Conservation (phyloP, 2,113 vertebrate species). For the Hemichromis elongatus region DNA sequence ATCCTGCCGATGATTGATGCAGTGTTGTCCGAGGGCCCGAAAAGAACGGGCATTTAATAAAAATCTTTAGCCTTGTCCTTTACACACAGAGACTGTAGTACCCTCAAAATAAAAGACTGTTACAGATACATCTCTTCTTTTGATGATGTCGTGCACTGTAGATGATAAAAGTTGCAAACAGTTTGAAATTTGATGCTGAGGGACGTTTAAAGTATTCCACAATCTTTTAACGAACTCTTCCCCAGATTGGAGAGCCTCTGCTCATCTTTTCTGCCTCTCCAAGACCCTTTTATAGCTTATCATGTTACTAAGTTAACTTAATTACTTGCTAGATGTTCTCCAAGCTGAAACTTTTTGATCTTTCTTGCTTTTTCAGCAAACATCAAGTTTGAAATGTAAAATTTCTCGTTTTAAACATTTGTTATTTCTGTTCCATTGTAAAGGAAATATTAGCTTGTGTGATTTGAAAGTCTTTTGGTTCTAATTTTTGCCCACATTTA, state of each 20-base stretch:
- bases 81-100: not conserved
- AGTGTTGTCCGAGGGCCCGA: not conserved
- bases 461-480: not conserved
- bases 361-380: not conserved
- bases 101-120: not conserved
- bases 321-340: not conserved
- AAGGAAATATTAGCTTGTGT: not conserved
- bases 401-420: not conserved
- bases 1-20: not conserved
- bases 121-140: not conserved
- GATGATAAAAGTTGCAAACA: not conserved
- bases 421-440: not conserved
- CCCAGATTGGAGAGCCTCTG: not conserved
- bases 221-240: not conserved
- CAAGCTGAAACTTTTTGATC: not conserved
- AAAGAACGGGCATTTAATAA: not conserved
- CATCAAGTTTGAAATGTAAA: not conserved
- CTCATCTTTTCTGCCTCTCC: not conserved
- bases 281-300: not conserved
- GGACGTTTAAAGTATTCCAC: not conserved
- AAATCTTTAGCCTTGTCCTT: fast-evolving
- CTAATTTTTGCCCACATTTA: not conserved
- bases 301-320: not conserved
- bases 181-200: not conserved
- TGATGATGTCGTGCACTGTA: not conserved